These are phyloP conservation scores for Micromussa lordhowensis DNA, from an alignment of 92 coral and sea anemone genomes.

Conservation along the genomic window DNA sequence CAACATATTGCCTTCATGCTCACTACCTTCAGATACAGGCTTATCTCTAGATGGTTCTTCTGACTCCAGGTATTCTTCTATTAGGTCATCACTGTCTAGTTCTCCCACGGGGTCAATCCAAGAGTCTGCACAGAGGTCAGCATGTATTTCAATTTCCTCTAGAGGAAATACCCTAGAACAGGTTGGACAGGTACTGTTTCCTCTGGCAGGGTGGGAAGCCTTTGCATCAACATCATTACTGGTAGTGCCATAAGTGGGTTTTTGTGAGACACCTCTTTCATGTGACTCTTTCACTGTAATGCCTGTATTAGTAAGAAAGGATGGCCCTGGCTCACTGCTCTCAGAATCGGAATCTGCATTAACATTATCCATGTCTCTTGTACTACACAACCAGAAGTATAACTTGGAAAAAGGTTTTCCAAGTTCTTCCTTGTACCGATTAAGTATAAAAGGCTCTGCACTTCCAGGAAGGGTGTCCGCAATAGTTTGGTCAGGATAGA, in stretches of 20 bases:
- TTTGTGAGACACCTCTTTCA: conserved; percentile 35
- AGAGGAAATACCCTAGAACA: conserved; percentile 60
- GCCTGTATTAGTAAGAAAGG: background rate
- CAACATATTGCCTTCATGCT: conserved; percentile 20
- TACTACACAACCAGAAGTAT: conserved; percentile 61
- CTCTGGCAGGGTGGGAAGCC: conserved; percentile 29
- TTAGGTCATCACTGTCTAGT: conserved; percentile 31
- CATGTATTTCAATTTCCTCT: conserved; percentile 69
- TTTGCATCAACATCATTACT: conserved; percentile 24
- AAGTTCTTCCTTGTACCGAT: conserved; percentile 11
- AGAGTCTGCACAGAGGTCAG: conserved; percentile 57
- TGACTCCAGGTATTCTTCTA: conserved; percentile 30
- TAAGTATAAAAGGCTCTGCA: background rate
- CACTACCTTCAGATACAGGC: conserved; percentile 23
- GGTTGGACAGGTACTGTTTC: conserved; percentile 56
- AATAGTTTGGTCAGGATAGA: too few relatives aligned
- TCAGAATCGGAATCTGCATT: conserved; percentile 47
- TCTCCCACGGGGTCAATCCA: conserved; percentile 73
- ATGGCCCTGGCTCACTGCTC: conserved; percentile 52
- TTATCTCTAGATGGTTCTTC: conserved; percentile 27
- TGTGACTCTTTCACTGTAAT: background rate
- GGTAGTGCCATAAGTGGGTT: conserved; percentile 31
- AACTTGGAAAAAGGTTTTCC: conserved; percentile 61
- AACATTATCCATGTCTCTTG: conserved; percentile 42
- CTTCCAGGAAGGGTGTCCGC: too few relatives aligned